phyloP scores from a whole-genome alignment of 2,888 invertebrate species.

The Meteorus colon region DNA sequence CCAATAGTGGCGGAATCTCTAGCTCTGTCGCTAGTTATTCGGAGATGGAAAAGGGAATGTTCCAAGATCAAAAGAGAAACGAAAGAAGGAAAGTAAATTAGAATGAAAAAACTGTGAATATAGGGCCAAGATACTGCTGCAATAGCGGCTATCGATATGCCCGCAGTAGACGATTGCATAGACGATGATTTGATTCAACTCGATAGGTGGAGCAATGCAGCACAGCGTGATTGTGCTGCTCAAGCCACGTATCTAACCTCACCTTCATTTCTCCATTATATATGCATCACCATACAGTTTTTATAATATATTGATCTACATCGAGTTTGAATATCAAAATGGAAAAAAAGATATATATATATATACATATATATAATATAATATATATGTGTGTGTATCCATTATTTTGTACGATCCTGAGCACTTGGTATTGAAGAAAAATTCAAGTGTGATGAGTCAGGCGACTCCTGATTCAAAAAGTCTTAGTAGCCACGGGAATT shows the following conservation, averaged over 20 bases:
- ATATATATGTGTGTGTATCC: slow-evolving; percentile 45
- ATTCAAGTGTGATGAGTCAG: slow-evolving; percentile 34
- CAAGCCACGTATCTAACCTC: slow-evolving; percentile 74
- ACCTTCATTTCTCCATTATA: slow-evolving; percentile 72
- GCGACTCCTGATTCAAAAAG: slow-evolving; percentile 31
- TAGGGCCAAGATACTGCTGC: slow-evolving; percentile 58
- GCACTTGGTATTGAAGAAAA: too few relatives aligned
- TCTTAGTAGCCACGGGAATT: background rate
- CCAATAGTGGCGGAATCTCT: too few relatives aligned
- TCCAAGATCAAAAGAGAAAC: slow-evolving; percentile 14
- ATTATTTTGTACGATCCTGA: too few relatives aligned
- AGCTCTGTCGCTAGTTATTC: too few relatives aligned
- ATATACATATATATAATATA: slow-evolving; percentile 54
- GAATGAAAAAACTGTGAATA: slow-evolving; percentile 24
- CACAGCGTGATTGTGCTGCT: slow-evolving; percentile 71
- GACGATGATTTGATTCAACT: slow-evolving; percentile 72
- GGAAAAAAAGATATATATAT: slow-evolving; percentile 39
- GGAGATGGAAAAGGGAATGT: too few relatives aligned
- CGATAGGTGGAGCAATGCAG: slow-evolving; percentile 73
- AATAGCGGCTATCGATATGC: slow-evolving; percentile 73
- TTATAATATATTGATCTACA: slow-evolving; percentile 36
- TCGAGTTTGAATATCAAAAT: slow-evolving; percentile 37
- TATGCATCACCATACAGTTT: background rate
- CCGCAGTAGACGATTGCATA: slow-evolving; percentile 73
- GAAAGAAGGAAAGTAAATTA: background rate